Conservation (phyloP, 1,140 invertebrate genomes). For the Habropoda laboriosa region DNA sequence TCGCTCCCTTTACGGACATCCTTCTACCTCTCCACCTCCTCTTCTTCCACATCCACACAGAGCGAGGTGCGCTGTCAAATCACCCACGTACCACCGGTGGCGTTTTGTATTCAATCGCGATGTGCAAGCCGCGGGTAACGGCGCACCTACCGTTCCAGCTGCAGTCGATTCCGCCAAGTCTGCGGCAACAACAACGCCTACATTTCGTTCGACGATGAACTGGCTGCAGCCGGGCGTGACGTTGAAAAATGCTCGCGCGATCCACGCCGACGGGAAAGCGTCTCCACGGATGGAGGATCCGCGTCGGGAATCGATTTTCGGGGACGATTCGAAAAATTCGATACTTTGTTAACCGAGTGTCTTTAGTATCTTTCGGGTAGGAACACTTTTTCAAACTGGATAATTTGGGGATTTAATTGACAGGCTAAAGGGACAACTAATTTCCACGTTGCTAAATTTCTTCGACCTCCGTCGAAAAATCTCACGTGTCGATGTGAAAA, state of each 20-base stretch:
- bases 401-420: too few relatives aligned
- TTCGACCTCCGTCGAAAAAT: too few relatives aligned
- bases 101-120: constrained; percentile 60
- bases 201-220: constrained; percentile 41
- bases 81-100: constrained; percentile 15
- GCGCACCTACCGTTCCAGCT: constrained; percentile 31
- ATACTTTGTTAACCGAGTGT: too few relatives aligned
- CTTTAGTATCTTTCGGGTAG: too few relatives aligned
- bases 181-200: constrained; percentile 48
- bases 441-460: too few relatives aligned
- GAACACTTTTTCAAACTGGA: too few relatives aligned
- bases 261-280: constrained; percentile 12
- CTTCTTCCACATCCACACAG: too few relatives aligned
- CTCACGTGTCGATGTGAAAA: too few relatives aligned
- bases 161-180: constrained; percentile 50
- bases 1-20: background rate
- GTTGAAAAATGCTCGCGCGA: constrained; percentile 56
- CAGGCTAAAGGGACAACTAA: too few relatives aligned
- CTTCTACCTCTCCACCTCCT: background rate
- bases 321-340: too few relatives aligned
- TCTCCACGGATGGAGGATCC: background rate
- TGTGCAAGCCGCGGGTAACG: constrained; percentile 6
- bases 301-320: constrained; percentile 14
- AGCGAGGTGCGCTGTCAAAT: constrained; percentile 20
- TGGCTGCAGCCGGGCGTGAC: constrained; percentile 35